phyloP scores from a whole-genome alignment of 2,797 vertebrate species.

The Dromococcyx pavoninus region DNA sequence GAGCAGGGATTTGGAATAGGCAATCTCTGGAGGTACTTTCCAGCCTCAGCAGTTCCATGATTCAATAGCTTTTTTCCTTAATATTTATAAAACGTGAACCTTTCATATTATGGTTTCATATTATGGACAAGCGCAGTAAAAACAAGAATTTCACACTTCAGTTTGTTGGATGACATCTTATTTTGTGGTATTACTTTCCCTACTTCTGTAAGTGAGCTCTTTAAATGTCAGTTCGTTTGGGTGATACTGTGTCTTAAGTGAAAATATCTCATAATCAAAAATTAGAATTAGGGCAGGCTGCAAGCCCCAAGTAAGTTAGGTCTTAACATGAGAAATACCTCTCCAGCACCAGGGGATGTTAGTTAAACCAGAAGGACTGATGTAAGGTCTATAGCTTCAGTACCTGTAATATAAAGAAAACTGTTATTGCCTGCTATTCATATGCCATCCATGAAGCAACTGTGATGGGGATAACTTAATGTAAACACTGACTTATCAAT shows the following conservation, averaged over 20 bases:
- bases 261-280: background rate
- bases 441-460: conserved; percentile 69
- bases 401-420: conserved; percentile 54
- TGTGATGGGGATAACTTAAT: conserved; percentile 15
- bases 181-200: background rate
- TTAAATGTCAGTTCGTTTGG: background rate
- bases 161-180: background rate
- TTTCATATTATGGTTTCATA: background rate
- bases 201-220: background rate
- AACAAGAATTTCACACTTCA: background rate
- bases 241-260: background rate
- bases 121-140: background rate
- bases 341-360: background rate
- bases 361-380: background rate
- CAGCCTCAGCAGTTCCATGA: background rate
- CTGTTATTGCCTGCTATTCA: conserved; percentile 65
- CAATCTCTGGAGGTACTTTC: background rate
- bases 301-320: background rate
- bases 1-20: background rate
- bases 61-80: background rate
- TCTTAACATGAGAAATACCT: background rate
- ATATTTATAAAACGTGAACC: background rate
- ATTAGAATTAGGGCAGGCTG: background rate
- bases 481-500: background rate
- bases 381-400: background rate